These are phyloP conservation scores for Vulpes lagopus DNA, from an alignment of 2,113 vertebrate genomes.

Conservation along the genomic window DNA sequence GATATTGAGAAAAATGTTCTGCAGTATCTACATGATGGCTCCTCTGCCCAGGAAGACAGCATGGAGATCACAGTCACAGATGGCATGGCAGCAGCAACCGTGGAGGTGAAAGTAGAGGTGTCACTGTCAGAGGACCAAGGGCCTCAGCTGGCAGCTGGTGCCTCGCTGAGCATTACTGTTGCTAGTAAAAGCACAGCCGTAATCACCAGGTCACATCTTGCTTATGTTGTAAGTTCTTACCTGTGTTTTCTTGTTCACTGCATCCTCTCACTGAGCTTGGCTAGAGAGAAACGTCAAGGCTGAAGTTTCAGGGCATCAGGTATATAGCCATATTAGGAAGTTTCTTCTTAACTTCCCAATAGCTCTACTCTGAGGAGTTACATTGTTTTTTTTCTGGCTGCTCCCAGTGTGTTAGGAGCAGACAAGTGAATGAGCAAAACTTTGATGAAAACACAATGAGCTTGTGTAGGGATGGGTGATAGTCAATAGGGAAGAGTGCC, in stretches of 20 bases:
- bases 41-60: conserved; percentile 89
- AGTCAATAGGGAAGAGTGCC: background rate
- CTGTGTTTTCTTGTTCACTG: background rate
- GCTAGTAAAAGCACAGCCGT: conserved; percentile 90
- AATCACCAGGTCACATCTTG: conserved; percentile 92
- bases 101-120: conserved; percentile 91
- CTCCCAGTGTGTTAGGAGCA: background rate
- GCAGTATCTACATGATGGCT: conserved; percentile 92
- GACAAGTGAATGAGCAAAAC: background rate
- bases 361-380: background rate
- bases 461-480: background rate
- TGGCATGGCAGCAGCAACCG: conserved; percentile 88
- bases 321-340: background rate
- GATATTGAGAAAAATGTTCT: conserved; percentile 92
- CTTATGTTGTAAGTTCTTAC: conserved; percentile 90
- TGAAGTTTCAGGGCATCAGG: background rate
- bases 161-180: conserved; percentile 90
- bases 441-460: background rate
- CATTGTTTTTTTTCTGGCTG: background rate
- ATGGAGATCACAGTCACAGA: conserved; percentile 95
- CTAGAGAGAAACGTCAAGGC: too few species aligned
- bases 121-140: conserved; percentile 82
- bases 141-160: conserved; percentile 87
- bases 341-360: background rate
- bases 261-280: background rate